Base-by-base conservation (phyloP, 2,113 vertebrate species). In the Myxocyprinus asiaticus region DNA sequence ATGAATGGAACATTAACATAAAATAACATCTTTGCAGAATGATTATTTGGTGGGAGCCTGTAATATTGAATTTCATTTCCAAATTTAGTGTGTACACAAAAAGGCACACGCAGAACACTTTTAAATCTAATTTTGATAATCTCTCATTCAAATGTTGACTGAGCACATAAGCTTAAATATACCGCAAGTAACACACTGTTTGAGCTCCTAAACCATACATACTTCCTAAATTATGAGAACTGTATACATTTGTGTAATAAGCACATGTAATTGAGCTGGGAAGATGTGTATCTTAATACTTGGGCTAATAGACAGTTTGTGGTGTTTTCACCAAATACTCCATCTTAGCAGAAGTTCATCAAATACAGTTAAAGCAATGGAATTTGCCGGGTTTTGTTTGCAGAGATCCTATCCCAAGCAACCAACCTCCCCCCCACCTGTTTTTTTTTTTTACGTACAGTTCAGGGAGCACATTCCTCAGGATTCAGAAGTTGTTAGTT, bases 321-420 rank as follows among this genome's bases (percentile, higher is more conserved):
- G 47, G 44, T 51, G 14, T 76, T 83, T 33, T 33, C 22, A 33
- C 22, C 22, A 33, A 33, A 33, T 33, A 33, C 22, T 33, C 22
- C 22, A 3, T 33, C 80, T 68, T 1, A 17, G 53, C 68, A 61
- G 63, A 42, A 89, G 71, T 85, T 90, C 89, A 67, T 91, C 94
- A 92, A 84, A 93, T 94, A 93, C 22, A 33, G 22, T 33, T 33
- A 33, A 33, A 33, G 22, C 22, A 33, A 33, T 33, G 22, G 1
- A n/a, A 95, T 81, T 95, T 95, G 95, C 94, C 95, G 95, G 94
- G 93, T 97, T 96, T 95, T 95, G 92, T 97, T 97, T 97, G 95
- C 93, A 94, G 94, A 92, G 92, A 90, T 33, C 90, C 92, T 91
- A 88, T 85, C 88, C 93, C 91, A 91, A 91, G 91, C 92, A 90